Conservation (phyloP, 2,888 invertebrate species). For the Perithous albicinctus region DNA sequence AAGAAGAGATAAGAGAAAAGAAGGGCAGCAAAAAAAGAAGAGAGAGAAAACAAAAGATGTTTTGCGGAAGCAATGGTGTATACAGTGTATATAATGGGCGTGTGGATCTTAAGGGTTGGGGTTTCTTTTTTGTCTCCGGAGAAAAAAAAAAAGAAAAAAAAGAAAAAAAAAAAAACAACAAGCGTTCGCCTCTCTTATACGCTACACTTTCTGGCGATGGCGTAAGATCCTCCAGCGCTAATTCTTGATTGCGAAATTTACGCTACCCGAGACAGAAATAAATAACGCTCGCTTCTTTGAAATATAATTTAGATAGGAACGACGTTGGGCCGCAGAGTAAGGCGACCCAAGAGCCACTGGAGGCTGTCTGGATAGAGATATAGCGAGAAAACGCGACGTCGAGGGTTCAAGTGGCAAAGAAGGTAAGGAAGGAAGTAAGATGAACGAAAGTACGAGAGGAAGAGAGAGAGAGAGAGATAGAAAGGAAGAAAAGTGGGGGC, state of each 20-base stretch:
- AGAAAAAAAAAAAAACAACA: too few relatives aligned
- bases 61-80: slow-evolving; percentile 23
- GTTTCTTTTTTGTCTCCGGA: slow-evolving; percentile 1
- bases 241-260: slow-evolving; percentile 79
- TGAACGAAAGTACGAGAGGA: slow-evolving; percentile 56
- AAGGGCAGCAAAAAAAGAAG: slow-evolving; percentile 8
- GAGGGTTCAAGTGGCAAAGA: slow-evolving; percentile 47
- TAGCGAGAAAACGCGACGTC: slow-evolving; percentile 49
- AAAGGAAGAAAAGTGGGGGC: slow-evolving; percentile 13
- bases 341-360: slow-evolving; percentile 7
- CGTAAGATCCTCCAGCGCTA: slow-evolving; percentile 46
- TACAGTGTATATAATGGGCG: background rate
- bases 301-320: slow-evolving; percentile 79
- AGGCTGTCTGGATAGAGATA: slow-evolving; percentile 33
- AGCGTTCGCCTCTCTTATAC: too few relatives aligned
- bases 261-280: slow-evolving; percentile 77
- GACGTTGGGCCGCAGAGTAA: slow-evolving; percentile 41
- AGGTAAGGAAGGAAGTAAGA: slow-evolving; percentile 44
- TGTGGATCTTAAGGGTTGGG: slow-evolving; percentile 1
- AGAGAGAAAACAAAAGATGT: slow-evolving; percentile 11
- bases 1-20: slow-evolving; percentile 4
- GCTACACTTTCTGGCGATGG: slow-evolving; percentile 10
- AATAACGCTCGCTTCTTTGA: slow-evolving; percentile 76
- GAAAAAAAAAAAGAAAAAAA: too few relatives aligned
- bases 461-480: slow-evolving; percentile 59